Conservation (phyloP, 92 coral and sea anemone genomes). For the Porites rus region DNA sequence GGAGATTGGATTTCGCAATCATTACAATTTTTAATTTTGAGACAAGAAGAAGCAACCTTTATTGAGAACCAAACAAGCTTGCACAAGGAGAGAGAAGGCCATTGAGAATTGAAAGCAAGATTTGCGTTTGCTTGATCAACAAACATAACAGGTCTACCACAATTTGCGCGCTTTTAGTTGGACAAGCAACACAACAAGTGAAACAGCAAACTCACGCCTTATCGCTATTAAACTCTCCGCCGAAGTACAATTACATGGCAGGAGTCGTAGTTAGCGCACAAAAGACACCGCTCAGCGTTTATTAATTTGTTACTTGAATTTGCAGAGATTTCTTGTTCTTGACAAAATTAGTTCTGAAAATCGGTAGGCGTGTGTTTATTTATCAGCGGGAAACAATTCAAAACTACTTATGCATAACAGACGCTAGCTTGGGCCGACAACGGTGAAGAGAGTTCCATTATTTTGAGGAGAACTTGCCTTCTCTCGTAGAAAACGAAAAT, state of each 20-base stretch:
- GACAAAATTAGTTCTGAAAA: conserved; percentile 28
- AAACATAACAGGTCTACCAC: not conserved
- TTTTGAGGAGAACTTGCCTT: not conserved
- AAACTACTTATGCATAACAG: not conserved
- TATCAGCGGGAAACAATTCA: conserved; percentile 38
- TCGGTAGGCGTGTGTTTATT: conserved; percentile 30
- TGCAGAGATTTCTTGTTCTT: conserved; percentile 26
- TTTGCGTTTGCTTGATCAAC: not conserved
- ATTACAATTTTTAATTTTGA: not conserved
- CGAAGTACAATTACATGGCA: conserved; percentile 5
- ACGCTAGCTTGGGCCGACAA: not conserved
- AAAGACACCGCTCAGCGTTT: conserved; percentile 18
- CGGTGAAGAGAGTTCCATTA: not conserved
- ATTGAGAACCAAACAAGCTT: not conserved
- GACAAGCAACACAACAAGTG: not conserved
- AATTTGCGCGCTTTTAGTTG: not conserved
- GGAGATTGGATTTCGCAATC: conserved; percentile 11
- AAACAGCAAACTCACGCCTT: not conserved
- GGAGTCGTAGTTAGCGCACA: not conserved
- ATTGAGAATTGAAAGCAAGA: not conserved
- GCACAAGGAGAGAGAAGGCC: not conserved
- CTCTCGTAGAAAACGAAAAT: not conserved
- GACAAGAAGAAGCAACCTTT: not conserved
- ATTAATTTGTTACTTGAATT: conserved; percentile 42
- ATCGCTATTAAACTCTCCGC: not conserved